These are phyloP conservation scores for Pantherophis alleghaniensis DNA, from an alignment of 2,797 vertebrate genomes.

Conservation along the genomic window DNA sequence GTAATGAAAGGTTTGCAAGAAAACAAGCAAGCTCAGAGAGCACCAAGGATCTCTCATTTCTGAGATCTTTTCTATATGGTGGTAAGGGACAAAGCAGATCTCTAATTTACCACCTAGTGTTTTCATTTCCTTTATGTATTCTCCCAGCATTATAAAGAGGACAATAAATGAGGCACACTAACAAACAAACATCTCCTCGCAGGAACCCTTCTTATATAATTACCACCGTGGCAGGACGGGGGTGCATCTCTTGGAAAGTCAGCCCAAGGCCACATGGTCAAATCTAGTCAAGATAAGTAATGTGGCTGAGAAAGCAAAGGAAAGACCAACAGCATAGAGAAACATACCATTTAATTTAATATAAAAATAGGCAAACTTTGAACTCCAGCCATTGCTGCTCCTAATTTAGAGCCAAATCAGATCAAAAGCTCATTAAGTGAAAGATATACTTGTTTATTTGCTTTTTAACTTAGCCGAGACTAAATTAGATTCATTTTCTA, in stretches of 20 bases:
- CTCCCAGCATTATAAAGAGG: neutral
- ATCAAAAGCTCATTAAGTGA: slow-evolving; percentile 17
- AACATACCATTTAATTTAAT: neutral
- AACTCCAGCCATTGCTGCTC: neutral
- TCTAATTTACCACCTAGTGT: neutral
- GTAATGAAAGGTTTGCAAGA: too few species aligned
- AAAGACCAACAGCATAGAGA: neutral
- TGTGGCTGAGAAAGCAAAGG: neutral
- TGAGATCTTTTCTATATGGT: neutral
- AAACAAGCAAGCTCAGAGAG: too few species aligned
- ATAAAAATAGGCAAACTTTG: neutral
- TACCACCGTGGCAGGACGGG: neutral
- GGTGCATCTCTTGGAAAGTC: neutral
- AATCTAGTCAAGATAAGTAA: neutral
- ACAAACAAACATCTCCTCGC: neutral
- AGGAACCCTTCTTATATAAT: neutral
- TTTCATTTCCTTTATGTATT: neutral
- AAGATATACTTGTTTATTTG: neutral
- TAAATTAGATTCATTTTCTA: slow-evolving; percentile 16
- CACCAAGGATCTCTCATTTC: neutral
- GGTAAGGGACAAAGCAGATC: neutral
- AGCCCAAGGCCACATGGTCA: neutral
- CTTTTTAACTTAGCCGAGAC: neutral
- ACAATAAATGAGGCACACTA: neutral
- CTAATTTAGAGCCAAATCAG: slow-evolving; percentile 15